Evolutionary conservation across 1,140 invertebrate genomes (phyloP).

Genomic region (Hydropsyche tenuis): DNA sequence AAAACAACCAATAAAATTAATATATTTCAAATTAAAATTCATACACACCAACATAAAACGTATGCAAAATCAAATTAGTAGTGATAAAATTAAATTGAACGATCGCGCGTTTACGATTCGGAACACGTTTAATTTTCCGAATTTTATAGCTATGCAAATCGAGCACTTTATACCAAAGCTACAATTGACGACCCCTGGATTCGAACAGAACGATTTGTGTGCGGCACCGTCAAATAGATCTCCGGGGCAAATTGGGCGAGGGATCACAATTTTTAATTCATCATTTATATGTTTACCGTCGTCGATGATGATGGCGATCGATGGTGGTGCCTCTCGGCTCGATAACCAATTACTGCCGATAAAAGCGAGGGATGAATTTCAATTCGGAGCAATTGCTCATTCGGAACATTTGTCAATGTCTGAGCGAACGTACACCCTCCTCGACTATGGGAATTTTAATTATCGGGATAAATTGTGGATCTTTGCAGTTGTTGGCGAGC

Average conservation of each 20-base stretch:
- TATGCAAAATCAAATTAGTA: too few relatives aligned
- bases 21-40: too few relatives aligned
- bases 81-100: slow-evolving; percentile 3
- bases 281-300: too few relatives aligned
- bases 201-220: slow-evolving; percentile 20
- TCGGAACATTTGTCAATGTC: slow-evolving; percentile 46
- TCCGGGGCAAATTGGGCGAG: slow-evolving; percentile 37
- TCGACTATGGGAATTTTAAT: slow-evolving; percentile 14
- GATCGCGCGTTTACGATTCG: too few relatives aligned
- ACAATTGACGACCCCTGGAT: slow-evolving; percentile 19
- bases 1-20: too few relatives aligned
- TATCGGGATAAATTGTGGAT: neutral
- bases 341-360: neutral
- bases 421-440: slow-evolving; percentile 1
- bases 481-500: too few relatives aligned
- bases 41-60: too few relatives aligned
- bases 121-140: too few relatives aligned
- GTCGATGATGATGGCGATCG: too few relatives aligned
- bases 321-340: too few relatives aligned
- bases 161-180: neutral
- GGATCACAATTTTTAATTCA: slow-evolving; percentile 37
- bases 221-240: slow-evolving; percentile 30
- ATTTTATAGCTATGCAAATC: too few relatives aligned
- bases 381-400: slow-evolving; percentile 44
- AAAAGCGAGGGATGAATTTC: neutral